phyloP scores from a whole-genome alignment of 2,797 vertebrate genomes.

The Acanthurus tractus region DNA sequence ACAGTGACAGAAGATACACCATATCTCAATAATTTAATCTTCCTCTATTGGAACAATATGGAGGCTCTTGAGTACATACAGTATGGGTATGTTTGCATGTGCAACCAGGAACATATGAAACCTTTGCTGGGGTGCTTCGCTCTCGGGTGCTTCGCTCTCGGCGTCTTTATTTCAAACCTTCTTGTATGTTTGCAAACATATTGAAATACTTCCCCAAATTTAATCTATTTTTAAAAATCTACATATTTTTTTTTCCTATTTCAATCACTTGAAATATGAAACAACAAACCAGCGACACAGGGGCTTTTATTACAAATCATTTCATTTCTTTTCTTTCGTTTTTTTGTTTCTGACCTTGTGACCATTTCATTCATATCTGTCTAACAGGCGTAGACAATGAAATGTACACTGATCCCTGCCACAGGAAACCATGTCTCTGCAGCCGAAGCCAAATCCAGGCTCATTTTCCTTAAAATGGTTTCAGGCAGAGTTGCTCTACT shows the following conservation, averaged over 20 bases:
- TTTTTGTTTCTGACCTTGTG: conserved; percentile 35
- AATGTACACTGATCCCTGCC: conserved; percentile 33
- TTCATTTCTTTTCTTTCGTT: too few species aligned
- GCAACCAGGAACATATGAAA: conserved; percentile 7
- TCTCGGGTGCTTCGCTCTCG: neutral
- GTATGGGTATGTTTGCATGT: conserved; percentile 20
- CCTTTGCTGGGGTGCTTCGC: neutral
- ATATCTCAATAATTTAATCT: conserved; percentile 59
- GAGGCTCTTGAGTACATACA: conserved; percentile 10
- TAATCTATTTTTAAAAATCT: too few species aligned
- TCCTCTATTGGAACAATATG: conserved; percentile 53
- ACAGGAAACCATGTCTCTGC: conserved; percentile 42
- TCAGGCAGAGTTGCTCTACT: conserved; percentile 42
- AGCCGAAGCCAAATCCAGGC: conserved; percentile 15
- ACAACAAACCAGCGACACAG: too few species aligned
- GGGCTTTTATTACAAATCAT: too few species aligned
- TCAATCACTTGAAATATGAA: too few species aligned
- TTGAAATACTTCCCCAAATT: too few species aligned
- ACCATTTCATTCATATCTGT: conserved; percentile 42
- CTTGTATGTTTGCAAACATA: conserved; percentile 7
- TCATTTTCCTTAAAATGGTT: conserved; percentile 53
- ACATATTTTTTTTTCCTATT: too few species aligned
- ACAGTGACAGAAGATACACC: conserved; percentile 34
- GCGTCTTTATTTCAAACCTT: neutral
- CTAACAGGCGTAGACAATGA: conserved; percentile 40